These are phyloP conservation scores for Lepus americanus DNA, from an alignment of 2,113 vertebrate genomes.

Conservation along the genomic window DNA sequence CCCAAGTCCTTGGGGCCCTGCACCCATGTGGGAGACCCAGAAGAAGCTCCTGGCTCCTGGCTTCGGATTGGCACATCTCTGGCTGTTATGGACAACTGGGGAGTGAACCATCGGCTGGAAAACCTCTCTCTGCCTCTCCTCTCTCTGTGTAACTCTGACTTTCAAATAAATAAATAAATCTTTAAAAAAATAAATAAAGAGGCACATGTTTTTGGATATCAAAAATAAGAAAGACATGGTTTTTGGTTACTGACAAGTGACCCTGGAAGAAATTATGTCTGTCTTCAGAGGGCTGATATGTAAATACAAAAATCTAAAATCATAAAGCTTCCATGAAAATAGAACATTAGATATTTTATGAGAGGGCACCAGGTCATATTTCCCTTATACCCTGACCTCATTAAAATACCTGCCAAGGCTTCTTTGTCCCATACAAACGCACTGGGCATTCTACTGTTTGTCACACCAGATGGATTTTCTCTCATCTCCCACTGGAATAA, in stretches of 20 bases:
- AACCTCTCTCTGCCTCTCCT: no score
- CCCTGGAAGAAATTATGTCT: background rate
- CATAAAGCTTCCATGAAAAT: background rate
- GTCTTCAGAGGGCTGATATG: background rate
- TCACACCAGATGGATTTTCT: background rate
- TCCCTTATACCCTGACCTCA: background rate
- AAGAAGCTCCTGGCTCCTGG: no score
- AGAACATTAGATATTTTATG: background rate
- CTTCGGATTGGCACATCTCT: no score
- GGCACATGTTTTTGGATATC: background rate
- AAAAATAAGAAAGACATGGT: background rate
- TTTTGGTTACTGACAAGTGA: constrained; percentile 42
- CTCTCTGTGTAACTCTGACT: no score
- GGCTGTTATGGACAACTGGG: no score
- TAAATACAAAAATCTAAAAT: background rate
- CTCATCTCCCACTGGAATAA: constrained; percentile 15
- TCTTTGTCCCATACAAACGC: background rate
- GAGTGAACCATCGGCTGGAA: no score
- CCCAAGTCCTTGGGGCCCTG: no score
- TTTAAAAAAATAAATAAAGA: constrained; percentile 12
- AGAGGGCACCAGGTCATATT: background rate
- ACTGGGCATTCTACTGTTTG: background rate
- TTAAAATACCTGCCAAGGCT: background rate
- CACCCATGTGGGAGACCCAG: no score
- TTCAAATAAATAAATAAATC: no score